phyloP scores from a whole-genome alignment of 2,888 invertebrate species.

The Megaustenia siamemsis region DNA sequence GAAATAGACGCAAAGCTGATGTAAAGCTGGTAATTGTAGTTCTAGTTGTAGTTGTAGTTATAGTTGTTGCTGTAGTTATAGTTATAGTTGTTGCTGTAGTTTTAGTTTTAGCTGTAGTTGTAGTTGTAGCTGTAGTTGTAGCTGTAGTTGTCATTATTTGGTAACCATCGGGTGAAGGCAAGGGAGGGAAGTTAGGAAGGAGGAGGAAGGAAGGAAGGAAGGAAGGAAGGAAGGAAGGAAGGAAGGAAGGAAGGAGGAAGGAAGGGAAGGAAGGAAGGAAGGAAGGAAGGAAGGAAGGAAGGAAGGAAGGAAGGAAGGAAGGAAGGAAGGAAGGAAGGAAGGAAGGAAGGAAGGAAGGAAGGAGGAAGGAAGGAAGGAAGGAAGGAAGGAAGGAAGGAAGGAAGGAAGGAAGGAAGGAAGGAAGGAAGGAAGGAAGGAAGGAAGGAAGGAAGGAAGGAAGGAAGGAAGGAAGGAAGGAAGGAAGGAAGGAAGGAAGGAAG shows the following conservation, averaged over 20 bases:
- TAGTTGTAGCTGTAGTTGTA: no score
- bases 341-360: not conserved
- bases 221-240: not conserved
- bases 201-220: not conserved
- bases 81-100: no score
- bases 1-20: no score
- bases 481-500: no score
- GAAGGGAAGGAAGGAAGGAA: not conserved
- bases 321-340: not conserved
- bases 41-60: no score
- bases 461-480: no score
- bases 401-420: constrained; percentile 11
- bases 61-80: no score
- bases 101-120: no score
- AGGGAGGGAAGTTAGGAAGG: not conserved
- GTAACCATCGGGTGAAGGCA: not conserved
- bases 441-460: no score
- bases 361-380: not conserved
- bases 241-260: not conserved
- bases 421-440: not conserved
- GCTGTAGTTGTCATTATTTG: no score
- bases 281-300: not conserved
- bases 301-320: not conserved
- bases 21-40: no score
- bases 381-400: not conserved